Evolutionary conservation across 1,140 invertebrate species (phyloP).

Genomic region (Nilaparvata lugens): DNA sequence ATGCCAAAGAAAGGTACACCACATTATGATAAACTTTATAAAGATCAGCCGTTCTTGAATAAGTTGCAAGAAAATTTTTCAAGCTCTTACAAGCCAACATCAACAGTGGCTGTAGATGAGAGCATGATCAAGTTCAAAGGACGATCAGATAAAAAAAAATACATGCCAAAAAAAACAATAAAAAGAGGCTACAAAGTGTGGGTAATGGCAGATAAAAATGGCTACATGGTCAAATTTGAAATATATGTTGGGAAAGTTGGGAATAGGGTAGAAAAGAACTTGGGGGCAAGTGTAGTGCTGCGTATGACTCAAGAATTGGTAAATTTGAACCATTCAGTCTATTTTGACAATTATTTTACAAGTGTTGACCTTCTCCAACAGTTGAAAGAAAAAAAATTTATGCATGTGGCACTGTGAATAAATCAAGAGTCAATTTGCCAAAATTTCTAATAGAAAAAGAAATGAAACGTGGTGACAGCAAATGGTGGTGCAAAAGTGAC

Average conservation of each 20-base stretch:
- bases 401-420: neutral
- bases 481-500: neutral
- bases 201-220: neutral
- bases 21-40: conserved; percentile 7
- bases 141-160: neutral
- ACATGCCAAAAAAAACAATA: neutral
- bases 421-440: neutral
- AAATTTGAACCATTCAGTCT: neutral
- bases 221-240: neutral
- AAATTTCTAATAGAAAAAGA: neutral
- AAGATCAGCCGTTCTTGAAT: neutral
- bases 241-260: neutral
- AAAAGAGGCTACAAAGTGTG: neutral
- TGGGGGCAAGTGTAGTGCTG: neutral
- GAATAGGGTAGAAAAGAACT: neutral
- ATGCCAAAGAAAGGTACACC: neutral
- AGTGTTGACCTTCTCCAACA: neutral
- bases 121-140: too few species aligned
- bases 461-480: neutral
- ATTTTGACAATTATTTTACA: too few species aligned
- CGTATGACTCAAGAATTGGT: neutral
- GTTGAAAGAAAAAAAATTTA: neutral
- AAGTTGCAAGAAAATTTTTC: neutral
- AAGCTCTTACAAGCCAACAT: neutral
- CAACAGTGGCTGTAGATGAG: neutral